Evolutionary conservation across 2,888 invertebrate genomes (phyloP).

Genomic region (Apotomis capreana): DNA sequence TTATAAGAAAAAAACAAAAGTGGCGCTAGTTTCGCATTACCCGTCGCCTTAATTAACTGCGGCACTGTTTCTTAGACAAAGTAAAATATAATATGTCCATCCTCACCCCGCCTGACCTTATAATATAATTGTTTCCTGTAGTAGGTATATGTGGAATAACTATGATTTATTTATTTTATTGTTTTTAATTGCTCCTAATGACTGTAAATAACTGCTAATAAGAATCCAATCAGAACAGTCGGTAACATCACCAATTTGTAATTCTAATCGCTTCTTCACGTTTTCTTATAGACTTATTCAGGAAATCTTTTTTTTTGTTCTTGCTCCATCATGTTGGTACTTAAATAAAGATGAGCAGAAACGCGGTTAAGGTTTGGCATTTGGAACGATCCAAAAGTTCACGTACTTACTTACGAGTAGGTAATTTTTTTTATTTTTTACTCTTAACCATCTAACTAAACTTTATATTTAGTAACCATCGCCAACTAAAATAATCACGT

Average conservation of each 20-base stretch:
- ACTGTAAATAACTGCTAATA: constrained; percentile 19
- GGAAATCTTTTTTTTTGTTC: constrained; percentile 9
- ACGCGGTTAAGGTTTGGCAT: background rate
- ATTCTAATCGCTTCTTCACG: constrained; percentile 28
- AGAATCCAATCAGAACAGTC: constrained; percentile 8
- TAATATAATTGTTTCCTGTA: constrained; percentile 13
- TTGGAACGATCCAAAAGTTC: too few species aligned
- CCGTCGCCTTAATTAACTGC: too few species aligned
- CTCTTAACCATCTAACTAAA: too few species aligned
- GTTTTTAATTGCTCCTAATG: constrained; percentile 30
- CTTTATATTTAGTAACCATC: too few species aligned
- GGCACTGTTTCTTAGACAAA: too few species aligned
- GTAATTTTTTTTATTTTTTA: too few species aligned
- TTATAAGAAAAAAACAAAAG: too few species aligned
- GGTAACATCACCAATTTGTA: constrained; percentile 29
- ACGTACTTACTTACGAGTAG: too few species aligned
- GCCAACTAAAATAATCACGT: too few species aligned
- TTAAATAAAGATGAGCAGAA: background rate
- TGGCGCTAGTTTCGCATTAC: too few species aligned
- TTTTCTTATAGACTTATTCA: constrained; percentile 15
- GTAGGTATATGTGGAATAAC: constrained; percentile 13
- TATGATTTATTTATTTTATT: constrained; percentile 15
- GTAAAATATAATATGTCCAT: background rate
- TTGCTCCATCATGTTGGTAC: background rate
- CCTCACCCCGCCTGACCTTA: background rate